Evolutionary conservation across 92 coral and sea anemone genomes (phyloP).

Genomic region (Heteractis magnifica): DNA sequence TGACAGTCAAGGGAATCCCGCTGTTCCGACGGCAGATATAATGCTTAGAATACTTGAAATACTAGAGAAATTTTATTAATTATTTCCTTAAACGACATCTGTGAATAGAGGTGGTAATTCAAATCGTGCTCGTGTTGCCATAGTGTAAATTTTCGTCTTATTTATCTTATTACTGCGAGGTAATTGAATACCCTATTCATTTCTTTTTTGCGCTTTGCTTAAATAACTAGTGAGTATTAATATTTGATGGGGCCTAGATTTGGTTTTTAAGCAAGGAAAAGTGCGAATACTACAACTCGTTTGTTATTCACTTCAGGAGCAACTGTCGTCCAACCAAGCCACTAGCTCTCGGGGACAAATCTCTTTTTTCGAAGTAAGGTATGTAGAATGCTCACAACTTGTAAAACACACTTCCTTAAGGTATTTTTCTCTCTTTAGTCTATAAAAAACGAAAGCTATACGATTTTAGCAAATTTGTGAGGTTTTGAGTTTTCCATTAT

Average conservation of each 20-base stretch:
- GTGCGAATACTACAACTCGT: not conserved
- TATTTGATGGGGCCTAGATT: not conserved
- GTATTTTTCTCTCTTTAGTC: too few relatives aligned
- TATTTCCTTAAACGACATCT: not conserved
- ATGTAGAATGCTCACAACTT: not conserved
- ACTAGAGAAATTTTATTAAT: not conserved
- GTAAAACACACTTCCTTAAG: too few relatives aligned
- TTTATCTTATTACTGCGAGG: not conserved
- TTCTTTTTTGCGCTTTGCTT: not conserved
- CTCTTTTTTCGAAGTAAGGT: not conserved
- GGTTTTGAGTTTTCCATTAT: too few relatives aligned
- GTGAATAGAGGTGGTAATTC: not conserved
- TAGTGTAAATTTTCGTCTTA: not conserved
- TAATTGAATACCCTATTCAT: slow-evolving; percentile 1
- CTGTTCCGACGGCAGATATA: not conserved
- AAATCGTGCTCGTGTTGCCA: not conserved
- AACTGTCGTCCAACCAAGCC: not conserved
- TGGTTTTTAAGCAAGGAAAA: not conserved
- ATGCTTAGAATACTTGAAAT: not conserved
- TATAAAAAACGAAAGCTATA: too few relatives aligned
- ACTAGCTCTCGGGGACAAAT: not conserved
- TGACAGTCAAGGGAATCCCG: not conserved
- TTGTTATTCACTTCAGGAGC: not conserved
- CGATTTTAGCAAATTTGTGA: too few relatives aligned
- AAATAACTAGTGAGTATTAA: not conserved